Base-by-base conservation (phyloP, 1,140 invertebrate species). In the Ganaspis sp. region DNA sequence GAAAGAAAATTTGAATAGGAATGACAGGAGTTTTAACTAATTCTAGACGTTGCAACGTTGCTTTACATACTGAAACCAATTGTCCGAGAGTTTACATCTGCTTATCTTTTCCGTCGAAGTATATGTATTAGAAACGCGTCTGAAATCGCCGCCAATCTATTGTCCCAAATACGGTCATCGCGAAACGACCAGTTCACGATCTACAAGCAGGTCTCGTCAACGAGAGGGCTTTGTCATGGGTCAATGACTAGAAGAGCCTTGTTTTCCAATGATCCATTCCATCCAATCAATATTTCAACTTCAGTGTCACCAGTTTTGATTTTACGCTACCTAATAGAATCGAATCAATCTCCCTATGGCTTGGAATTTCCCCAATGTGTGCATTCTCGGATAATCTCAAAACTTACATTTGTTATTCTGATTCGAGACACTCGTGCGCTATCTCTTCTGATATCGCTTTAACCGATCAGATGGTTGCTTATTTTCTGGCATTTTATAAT, bases 361-460 rank as follows among this genome's bases (percentile, higher is more conserved):
- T 12, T 19, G n/a, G 15, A 38, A 12, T 64, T 70, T 70, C 42
- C 37, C 42, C 34, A 75, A 70, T 69, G 40, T 49, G 58, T 69
- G 23, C 49, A 26, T 26, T 17, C 17, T 49, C 45, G 29, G 12
- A 15, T 21, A 21, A 15, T 26, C 29, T 2, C 54, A 64, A 64
- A 15, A 23, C 11, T 64, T 64, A 64, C 6, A 64, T 64, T 64
- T 64, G 58, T 64, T 64, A 64, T 64, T 64, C 58, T 64, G 58
- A 64, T 64, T 64, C 75, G 72, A 73, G 76, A 53, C 77, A 70
- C 58, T 64, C 73, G 75, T 77, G 79, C 80, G 81, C 82, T 85
- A 83, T 84, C 82, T 84, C 77, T 79, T 69, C 70, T 78, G 81
- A 85, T 84, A 86, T 86, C 85, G 70, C 73, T 40, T 77, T 74